Evolutionary conservation across 2,888 invertebrate genomes (phyloP), one percentile per base, ranked within the genome.

Genomic region (Dasysyrphus albostriatus): DNA sequence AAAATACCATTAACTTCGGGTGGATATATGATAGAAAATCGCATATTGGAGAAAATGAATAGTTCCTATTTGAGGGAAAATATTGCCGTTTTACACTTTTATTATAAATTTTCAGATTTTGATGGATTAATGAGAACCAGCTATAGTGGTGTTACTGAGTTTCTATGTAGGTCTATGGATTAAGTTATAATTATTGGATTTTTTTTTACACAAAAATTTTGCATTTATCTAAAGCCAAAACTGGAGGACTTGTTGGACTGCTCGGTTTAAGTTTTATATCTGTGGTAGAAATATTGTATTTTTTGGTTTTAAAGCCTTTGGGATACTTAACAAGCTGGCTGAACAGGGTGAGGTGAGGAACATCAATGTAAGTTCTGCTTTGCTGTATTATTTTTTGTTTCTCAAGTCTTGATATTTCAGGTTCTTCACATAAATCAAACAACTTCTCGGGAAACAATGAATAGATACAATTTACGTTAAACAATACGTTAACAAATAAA

Each of bases 1-100:
- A n/a, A 7, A 6, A 47, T 65, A 24, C 65, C 65, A 2, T n/a
- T 65, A 8, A 44, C 47, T 44, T 5, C 44, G 9, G 65, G 65
- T 2, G 65, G 65, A 32, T 47, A 65, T 29, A 44, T 44, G 65
- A 44, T 47, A 9, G 47, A 2, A 8, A 32, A 65, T 65, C 65
- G n/a, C 29, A 29, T 65, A 44, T 44, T 65, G 29, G 44, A 65
- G 44, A 65, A 65, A 29, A 65, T 65, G 24, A 44, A 42, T 65
- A 10, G 2, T 2, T 44, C 65, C 2, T 65, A 29, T 32, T n/a
- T 65, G 3, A 44, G 5, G 29, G 44, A 65, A n/a, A 65, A 65
- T 44, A 47, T 65, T 42, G 65, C 65, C 5, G 65, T 65, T 2
- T 32, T 65, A 5, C 44, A 65, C 7, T 65, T 44, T 47, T 65